A percentile compares a stretch with the other conserved stretches of the same genome.
phyloP scores from a whole-genome alignment of 2,113 vertebrate species.

The Martes martes region DNA sequence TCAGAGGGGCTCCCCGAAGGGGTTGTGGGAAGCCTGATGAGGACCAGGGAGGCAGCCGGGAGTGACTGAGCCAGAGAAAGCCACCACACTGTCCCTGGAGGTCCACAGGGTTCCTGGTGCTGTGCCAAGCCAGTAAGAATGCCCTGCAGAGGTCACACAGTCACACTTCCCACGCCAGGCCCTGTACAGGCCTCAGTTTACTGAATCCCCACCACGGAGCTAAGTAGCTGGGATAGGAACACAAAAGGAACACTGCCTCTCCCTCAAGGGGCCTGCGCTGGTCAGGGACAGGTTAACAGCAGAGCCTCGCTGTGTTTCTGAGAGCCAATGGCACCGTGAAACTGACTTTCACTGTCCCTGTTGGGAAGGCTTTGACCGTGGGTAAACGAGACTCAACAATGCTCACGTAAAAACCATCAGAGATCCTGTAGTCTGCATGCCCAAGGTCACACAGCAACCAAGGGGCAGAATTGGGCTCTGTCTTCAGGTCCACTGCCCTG shows the following conservation, averaged over 20 bases:
- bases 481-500: rapidly evolving
- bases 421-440: neutral
- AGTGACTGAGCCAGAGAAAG: neutral
- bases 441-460: neutral
- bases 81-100: neutral
- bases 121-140: neutral
- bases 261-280: neutral
- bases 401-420: neutral
- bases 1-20: neutral
- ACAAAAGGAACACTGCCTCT: neutral
- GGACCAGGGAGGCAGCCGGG: neutral
- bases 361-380: neutral
- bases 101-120: neutral
- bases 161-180: neutral
- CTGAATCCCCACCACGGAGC: neutral
- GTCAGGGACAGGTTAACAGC: neutral
- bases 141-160: neutral
- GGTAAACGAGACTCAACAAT: neutral
- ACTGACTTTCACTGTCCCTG: neutral
- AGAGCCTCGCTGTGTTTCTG: neutral
- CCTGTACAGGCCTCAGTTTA: neutral
- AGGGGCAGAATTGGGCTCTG: neutral
- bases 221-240: neutral
- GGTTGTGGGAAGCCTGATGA: neutral
- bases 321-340: neutral